These are phyloP conservation scores for Climacteris rufus DNA, from an alignment of 2,113 vertebrate genomes.

Conservation along the genomic window DNA sequence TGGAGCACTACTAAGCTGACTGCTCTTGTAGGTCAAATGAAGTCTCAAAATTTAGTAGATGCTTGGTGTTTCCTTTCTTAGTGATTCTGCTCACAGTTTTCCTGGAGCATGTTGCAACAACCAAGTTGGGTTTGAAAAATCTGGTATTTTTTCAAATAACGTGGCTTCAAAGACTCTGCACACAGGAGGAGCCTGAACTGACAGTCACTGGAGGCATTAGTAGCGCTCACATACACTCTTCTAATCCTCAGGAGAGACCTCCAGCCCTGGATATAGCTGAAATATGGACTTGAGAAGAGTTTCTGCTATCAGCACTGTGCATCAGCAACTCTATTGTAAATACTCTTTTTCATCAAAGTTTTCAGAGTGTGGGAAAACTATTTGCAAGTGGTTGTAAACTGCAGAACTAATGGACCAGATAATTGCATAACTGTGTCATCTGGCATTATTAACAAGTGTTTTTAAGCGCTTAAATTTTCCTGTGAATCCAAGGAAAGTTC, in stretches of 20 bases:
- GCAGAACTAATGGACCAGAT: background rate
- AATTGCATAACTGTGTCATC: background rate
- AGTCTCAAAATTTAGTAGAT: background rate
- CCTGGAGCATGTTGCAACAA: background rate
- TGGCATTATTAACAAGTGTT: background rate
- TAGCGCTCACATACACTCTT: background rate
- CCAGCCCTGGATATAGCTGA: background rate
- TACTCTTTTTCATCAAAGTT: background rate
- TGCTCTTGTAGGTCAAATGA: background rate
- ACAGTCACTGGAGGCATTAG: background rate
- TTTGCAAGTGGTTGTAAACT: background rate
- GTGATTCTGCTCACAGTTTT: background rate
- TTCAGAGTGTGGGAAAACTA: background rate
- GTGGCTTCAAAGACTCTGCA: background rate
- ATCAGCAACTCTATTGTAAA: background rate
- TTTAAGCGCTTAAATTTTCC: background rate
- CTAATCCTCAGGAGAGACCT: background rate
- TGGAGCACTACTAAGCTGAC: background rate
- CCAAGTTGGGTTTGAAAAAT: background rate
- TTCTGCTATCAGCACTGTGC: background rate
- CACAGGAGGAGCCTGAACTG: background rate
- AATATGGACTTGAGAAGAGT: background rate
- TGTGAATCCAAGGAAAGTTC: background rate
- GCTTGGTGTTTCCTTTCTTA: background rate
- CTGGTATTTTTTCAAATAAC: background rate